These are phyloP conservation scores for Lycaena phlaeas DNA, from an alignment of 2,888 invertebrate species.

Conservation along the genomic window DNA sequence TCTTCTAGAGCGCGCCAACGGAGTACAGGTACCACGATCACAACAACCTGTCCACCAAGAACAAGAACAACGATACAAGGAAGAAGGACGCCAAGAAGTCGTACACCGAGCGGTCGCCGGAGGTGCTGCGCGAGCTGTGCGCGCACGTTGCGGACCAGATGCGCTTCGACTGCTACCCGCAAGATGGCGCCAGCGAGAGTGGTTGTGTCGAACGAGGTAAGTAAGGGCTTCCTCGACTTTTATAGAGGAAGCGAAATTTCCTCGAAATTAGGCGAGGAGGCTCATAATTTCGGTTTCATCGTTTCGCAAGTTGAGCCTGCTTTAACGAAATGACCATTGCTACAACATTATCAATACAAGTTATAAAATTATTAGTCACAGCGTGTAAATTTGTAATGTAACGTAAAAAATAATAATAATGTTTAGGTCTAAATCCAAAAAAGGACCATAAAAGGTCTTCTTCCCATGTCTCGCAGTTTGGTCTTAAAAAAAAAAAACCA, in stretches of 20 bases:
- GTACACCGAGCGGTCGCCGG: slow-evolving; percentile 34
- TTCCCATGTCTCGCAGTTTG: no score
- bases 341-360: no score
- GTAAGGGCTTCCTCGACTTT: neutral
- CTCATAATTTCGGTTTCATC: no score
- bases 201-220: slow-evolving; percentile 74
- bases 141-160: slow-evolving; percentile 48
- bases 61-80: slow-evolving; percentile 36
- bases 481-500: no score
- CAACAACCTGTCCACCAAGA: slow-evolving; percentile 64
- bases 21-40: slow-evolving; percentile 65
- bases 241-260: neutral
- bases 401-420: no score
- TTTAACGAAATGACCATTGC: no score
- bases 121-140: slow-evolving; percentile 53
- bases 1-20: slow-evolving; percentile 19
- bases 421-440: no score
- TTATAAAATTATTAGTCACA: no score
- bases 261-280: no score
- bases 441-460: no score
- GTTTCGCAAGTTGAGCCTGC: neutral
- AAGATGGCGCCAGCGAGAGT: slow-evolving; percentile 57
- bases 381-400: no score
- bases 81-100: slow-evolving; percentile 33
- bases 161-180: slow-evolving; percentile 82